Evolutionary conservation across 2,888 invertebrate genomes (phyloP), one percentile per base, ranked within the genome.

Genomic region (Tholera decimalis): DNA sequence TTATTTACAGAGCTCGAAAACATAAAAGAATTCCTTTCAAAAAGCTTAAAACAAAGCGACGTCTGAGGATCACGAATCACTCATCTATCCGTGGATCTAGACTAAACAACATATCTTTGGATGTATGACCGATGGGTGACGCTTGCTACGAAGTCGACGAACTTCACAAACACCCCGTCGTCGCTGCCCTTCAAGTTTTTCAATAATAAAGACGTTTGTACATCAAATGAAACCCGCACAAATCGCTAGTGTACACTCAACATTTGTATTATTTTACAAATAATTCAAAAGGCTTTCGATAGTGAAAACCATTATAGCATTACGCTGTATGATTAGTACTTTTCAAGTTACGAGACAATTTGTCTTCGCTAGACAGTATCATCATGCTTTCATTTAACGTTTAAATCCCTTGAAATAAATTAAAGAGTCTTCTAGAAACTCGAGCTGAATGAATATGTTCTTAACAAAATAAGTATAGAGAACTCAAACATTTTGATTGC

Each of bases 151-250:
- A 88, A 88, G 93, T 92, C 92, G 86, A 88, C 84, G 93, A 93
- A 92, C 93, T 84, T 80, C 69, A 60, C 65, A 75, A 85, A 84
- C 77, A 69, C 64, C 66, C 41, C 53, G 57, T 72, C 54, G 80
- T 80, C 46, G 81, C n/a, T n/a, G n/a, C 80, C 83, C 80, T 64
- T 69, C 81, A 91, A 91, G 85, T 90, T 92, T 90, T 90, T 89
- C 91, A 89, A 91, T 90, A 89, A 91, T 90, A 86, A 85, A 84
- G 82, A 77, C 89, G 88, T 91, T 91, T 90, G 85, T 88, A 85
- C 79, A 76, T 59, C 70, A 46, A 62, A 74, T 54, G 26, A 46
- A 73, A 50, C 71, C 66, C 72, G 75, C 60, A 73, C 62, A 71
- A 82, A 69, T 72, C 73, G 62, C 73, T 55, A 74, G 55, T 68